phyloP scores from a whole-genome alignment of 2,888 invertebrate genomes.

The Cybosia mesomella region DNA sequence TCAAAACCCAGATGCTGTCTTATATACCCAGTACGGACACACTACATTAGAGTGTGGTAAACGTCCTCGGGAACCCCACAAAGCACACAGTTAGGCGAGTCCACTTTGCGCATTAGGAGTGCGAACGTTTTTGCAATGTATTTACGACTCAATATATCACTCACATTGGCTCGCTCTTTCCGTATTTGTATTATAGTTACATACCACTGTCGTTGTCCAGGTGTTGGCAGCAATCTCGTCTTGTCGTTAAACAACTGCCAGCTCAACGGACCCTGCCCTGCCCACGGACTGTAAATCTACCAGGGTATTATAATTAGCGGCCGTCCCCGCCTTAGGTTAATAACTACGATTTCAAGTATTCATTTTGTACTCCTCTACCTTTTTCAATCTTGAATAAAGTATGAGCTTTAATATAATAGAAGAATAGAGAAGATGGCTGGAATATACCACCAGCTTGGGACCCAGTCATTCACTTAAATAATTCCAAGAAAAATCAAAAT shows the following conservation, averaged over 20 bases:
- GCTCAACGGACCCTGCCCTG: conserved; percentile 21
- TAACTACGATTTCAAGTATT: background rate
- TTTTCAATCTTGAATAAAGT: background rate
- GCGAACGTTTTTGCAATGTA: background rate
- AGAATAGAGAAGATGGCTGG: too few relatives aligned
- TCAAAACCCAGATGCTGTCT: too few relatives aligned
- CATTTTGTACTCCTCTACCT: background rate
- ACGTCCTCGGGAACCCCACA: too few relatives aligned
- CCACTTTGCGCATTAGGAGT: too few relatives aligned
- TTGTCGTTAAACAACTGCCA: conserved; percentile 10
- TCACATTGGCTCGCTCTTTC: background rate
- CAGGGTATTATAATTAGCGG: conserved; percentile 28
- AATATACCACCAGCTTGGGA: too few relatives aligned
- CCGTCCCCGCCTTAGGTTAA: conserved; percentile 10
- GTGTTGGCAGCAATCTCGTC: background rate
- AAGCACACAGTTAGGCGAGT: too few relatives aligned
- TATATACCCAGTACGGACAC: too few relatives aligned
- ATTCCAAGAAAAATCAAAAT: too few relatives aligned
- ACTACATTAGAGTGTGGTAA: too few relatives aligned
- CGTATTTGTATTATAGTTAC: background rate
- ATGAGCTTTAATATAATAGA: background rate
- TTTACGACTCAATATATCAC: background rate
- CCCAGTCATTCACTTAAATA: too few relatives aligned
- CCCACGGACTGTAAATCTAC: conserved; percentile 30
- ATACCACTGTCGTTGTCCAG: background rate